These are phyloP conservation scores for Entelurus aequoreus DNA, from an alignment of 2,113 vertebrate species.

Conservation along the genomic window DNA sequence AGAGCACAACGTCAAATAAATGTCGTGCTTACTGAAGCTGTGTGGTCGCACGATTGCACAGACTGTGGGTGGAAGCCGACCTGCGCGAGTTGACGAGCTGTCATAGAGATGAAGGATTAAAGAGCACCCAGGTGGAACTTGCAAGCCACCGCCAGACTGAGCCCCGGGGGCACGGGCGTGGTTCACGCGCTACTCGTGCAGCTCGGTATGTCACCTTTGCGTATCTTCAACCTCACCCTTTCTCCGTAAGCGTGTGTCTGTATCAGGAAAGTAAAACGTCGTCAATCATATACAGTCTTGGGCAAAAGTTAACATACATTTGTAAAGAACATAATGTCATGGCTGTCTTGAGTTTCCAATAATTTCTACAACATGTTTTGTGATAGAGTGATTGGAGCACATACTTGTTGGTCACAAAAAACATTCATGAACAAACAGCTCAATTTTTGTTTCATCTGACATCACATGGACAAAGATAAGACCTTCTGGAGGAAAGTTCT, in stretches of 20 bases:
- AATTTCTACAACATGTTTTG: no score
- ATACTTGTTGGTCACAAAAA: no score
- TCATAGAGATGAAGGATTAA: conserved; percentile 48
- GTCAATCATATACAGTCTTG: no score
- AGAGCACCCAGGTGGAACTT: conserved; percentile 73
- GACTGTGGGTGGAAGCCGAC: conserved; percentile 35
- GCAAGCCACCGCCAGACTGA: conserved; percentile 56
- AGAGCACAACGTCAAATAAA: not conserved
- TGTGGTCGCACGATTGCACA: conserved; percentile 24
- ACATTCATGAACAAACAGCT: no score
- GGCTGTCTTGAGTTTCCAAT: no score
- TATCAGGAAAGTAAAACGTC: not conserved
- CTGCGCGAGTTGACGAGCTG: conserved; percentile 42
- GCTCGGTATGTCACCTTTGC: conserved; percentile 67
- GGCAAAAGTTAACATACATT: no score
- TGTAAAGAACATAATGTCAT: no score
- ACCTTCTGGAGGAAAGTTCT: no score
- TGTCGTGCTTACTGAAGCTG: not conserved
- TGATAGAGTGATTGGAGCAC: no score
- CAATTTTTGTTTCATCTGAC: no score
- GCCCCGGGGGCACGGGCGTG: conserved; percentile 61
- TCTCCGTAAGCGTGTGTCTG: conserved; percentile 5
- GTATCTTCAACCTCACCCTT: conserved; percentile 40
- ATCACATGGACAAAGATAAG: no score
- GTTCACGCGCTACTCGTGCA: conserved; percentile 38